Percentiles rank a stretch among this genome's conserved stretches.
Conservation (phyloP, 1,140 invertebrate species). For the Centruroides sculpturatus region DNA sequence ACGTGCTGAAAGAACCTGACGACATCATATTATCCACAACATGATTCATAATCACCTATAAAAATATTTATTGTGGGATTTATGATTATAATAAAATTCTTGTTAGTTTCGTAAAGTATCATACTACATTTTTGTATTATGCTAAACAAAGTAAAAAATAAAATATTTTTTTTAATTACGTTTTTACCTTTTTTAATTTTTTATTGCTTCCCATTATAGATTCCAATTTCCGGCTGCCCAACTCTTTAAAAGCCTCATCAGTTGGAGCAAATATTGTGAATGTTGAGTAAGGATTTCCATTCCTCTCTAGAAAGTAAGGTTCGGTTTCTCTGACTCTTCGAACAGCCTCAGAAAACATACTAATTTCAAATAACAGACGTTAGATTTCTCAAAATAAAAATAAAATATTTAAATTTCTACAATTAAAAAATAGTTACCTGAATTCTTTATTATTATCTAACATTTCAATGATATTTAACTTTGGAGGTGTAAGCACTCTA, state of each 20-base stretch:
- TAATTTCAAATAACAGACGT: conserved; percentile 15
- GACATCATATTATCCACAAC: not conserved
- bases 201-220: too few relatives aligned
- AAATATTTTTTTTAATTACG: too few relatives aligned
- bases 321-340: conserved; percentile 23
- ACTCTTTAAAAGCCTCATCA: conserved; percentile 24
- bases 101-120: too few relatives aligned
- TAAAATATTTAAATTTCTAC: too few relatives aligned
- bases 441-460: too few relatives aligned
- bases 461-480: conserved; percentile 5
- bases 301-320: conserved; percentile 23
- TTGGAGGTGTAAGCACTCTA: conserved; percentile 33
- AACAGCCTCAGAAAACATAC: conserved; percentile 31
- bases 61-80: too few relatives aligned
- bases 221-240: too few relatives aligned
- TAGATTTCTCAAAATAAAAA: not conserved
- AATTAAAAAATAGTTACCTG: too few relatives aligned
- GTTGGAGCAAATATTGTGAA: conserved; percentile 40
- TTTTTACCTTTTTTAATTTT: too few relatives aligned
- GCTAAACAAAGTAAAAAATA: too few relatives aligned
- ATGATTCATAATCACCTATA: not conserved
- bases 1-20: not conserved
- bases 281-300: conserved; percentile 25
- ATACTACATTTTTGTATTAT: too few relatives aligned
- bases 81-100: too few relatives aligned